phyloP scores from a whole-genome alignment of 2,888 invertebrate genomes.

The Pocota personata region DNA sequence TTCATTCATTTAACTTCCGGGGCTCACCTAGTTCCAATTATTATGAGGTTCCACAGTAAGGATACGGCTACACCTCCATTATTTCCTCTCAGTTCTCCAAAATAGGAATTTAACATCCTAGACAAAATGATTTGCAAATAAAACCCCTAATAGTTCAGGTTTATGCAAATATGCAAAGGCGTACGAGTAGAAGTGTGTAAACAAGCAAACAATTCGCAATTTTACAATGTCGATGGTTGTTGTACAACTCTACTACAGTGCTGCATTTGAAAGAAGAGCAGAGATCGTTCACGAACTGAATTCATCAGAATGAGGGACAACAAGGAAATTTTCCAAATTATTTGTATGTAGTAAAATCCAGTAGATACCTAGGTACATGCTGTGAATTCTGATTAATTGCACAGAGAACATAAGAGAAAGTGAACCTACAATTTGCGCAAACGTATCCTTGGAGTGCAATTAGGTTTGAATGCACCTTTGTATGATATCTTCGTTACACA shows the following conservation, averaged over 20 bases:
- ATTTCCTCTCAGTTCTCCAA: background rate
- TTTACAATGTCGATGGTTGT: conserved; percentile 9
- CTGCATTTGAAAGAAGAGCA: background rate
- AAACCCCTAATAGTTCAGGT: background rate
- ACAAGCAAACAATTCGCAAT: conserved; percentile 29
- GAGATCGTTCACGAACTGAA: background rate
- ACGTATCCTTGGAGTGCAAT: background rate
- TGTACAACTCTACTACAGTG: background rate
- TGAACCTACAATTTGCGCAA: conserved; percentile 12
- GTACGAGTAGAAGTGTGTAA: conserved; percentile 32
- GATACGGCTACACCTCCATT: background rate
- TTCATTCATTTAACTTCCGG: background rate
- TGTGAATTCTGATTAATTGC: conserved; percentile 45
- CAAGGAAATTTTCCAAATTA: background rate
- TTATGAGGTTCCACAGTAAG: background rate
- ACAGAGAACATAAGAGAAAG: conserved; percentile 20
- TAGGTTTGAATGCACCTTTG: background rate
- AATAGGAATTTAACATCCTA: conserved; percentile 45
- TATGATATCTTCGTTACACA: background rate
- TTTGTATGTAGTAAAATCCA: background rate
- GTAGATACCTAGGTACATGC: background rate
- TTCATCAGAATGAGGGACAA: conserved; percentile 32
- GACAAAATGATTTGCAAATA: conserved; percentile 54
- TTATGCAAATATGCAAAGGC: background rate
- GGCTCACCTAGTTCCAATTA: background rate